phyloP scores from a whole-genome alignment of 2,113 vertebrate genomes.

The Blennius ocellaris region DNA sequence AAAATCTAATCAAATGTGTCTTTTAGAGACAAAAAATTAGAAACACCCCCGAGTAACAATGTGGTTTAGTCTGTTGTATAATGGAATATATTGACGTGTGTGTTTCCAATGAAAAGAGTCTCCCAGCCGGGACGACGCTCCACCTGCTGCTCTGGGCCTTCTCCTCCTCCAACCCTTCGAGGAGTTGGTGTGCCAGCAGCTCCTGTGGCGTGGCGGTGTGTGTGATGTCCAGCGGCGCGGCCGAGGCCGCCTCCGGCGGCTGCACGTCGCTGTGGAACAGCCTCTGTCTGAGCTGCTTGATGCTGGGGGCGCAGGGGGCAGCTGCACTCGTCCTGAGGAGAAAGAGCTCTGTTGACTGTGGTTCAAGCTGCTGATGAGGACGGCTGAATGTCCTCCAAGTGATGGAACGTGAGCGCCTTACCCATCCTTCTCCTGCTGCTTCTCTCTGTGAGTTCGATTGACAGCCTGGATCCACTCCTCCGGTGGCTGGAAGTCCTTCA shows the following conservation, averaged over 20 bases:
- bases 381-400: background rate
- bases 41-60: too few relatives aligned
- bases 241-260: background rate
- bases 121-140: too few relatives aligned
- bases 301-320: background rate
- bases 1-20: too few relatives aligned
- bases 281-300: slow-evolving; percentile 56
- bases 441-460: slow-evolving; percentile 83
- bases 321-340: slow-evolving; percentile 31
- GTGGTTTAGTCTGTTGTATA: too few relatives aligned
- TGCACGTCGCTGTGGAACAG: slow-evolving; percentile 66
- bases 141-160: slow-evolving; percentile 84
- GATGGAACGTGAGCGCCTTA: slow-evolving; percentile 40
- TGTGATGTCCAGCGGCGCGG: slow-evolving; percentile 68
- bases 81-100: too few relatives aligned
- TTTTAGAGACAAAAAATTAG: too few relatives aligned
- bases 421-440: slow-evolving; percentile 62
- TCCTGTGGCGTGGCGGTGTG: slow-evolving; percentile 75
- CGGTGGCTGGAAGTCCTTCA: slow-evolving; percentile 85
- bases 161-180: slow-evolving; percentile 83
- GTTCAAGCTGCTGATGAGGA: background rate
- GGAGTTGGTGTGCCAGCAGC: slow-evolving; percentile 79
- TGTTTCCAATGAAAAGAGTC: too few relatives aligned
- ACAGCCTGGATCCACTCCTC: slow-evolving; percentile 86
- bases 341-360: background rate